Evolutionary conservation across 1,140 invertebrate genomes (phyloP).

Genomic region (Tachypleus tridentatus): DNA sequence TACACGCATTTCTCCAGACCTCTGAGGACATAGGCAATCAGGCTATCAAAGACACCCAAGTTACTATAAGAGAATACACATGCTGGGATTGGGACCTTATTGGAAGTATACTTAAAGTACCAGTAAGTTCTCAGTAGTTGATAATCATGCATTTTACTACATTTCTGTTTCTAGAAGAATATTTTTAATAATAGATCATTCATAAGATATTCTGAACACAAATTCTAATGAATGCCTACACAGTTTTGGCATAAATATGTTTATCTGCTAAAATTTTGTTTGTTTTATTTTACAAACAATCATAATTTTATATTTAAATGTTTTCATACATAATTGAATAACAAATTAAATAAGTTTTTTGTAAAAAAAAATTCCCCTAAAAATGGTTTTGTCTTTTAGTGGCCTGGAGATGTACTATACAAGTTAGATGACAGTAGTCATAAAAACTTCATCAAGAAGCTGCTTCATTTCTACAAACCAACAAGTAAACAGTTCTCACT

Average conservation of each 20-base stretch:
- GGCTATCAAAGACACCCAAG: slow-evolving; percentile 56
- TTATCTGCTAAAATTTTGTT: too few relatives aligned
- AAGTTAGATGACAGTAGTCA: slow-evolving; percentile 59
- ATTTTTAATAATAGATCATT: too few relatives aligned
- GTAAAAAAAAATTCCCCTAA: neutral
- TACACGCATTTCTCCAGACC: slow-evolving; percentile 32
- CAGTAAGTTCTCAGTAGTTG: too few relatives aligned
- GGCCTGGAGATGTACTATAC: slow-evolving; percentile 39
- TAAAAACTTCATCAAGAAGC: slow-evolving; percentile 60
- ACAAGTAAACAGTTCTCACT: slow-evolving; percentile 62
- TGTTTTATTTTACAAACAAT: too few relatives aligned
- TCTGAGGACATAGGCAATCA: slow-evolving; percentile 43
- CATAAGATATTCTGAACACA: too few relatives aligned
- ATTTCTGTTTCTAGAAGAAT: too few relatives aligned
- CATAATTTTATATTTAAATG: too few relatives aligned
- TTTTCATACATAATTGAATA: neutral
- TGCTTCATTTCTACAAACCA: slow-evolving; percentile 77
- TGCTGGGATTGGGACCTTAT: slow-evolving; percentile 78
- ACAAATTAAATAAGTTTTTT: neutral
- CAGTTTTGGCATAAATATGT: too few relatives aligned
- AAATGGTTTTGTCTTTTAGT: slow-evolving; percentile 30
- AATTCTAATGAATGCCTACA: too few relatives aligned
- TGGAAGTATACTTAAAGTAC: slow-evolving; percentile 51
- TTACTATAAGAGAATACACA: slow-evolving; percentile 54
- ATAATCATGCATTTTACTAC: too few relatives aligned